Evolutionary conservation across 2,113 vertebrate genomes (phyloP).

Genomic region (Eubucco bourcierii): DNA sequence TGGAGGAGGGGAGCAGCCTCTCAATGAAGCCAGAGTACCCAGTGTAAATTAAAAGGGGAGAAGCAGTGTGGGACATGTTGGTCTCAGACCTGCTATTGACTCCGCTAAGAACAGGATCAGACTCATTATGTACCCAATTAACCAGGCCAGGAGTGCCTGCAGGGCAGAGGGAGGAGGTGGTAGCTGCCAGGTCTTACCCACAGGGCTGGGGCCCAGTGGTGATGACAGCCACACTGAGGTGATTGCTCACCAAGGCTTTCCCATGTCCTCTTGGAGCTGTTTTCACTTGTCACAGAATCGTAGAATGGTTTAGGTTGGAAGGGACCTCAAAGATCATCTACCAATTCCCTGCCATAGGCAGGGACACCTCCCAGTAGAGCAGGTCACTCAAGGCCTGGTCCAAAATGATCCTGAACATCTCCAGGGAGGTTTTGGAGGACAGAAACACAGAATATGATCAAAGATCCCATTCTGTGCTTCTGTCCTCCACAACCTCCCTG

Average conservation of each 20-base stretch:
- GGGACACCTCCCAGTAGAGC: too few species aligned
- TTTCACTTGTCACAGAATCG: not conserved
- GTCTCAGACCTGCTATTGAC: conserved; percentile 32
- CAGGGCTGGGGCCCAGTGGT: accelerated
- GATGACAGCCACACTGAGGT: not conserved
- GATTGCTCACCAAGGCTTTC: not conserved
- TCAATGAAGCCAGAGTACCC: not conserved
- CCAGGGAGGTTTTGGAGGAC: too few species aligned
- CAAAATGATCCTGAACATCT: too few species aligned
- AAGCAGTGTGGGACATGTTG: not conserved
- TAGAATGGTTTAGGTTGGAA: too few species aligned
- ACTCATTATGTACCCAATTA: conserved; percentile 39
- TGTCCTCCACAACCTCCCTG: too few species aligned
- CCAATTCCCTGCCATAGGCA: too few species aligned
- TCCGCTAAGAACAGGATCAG: not conserved
- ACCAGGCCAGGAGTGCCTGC: accelerated
- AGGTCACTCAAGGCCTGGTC: too few species aligned
- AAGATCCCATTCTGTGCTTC: too few species aligned
- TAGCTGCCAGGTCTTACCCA: not conserved
- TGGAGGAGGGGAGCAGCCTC: conserved; percentile 19
- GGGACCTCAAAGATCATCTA: too few species aligned
- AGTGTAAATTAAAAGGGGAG: conserved; percentile 36
- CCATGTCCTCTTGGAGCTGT: accelerated
- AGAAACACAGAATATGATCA: too few species aligned
- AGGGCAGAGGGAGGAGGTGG: not conserved